Conservation (phyloP, 2,888 invertebrate species). For the Prosapia bicincta region DNA sequence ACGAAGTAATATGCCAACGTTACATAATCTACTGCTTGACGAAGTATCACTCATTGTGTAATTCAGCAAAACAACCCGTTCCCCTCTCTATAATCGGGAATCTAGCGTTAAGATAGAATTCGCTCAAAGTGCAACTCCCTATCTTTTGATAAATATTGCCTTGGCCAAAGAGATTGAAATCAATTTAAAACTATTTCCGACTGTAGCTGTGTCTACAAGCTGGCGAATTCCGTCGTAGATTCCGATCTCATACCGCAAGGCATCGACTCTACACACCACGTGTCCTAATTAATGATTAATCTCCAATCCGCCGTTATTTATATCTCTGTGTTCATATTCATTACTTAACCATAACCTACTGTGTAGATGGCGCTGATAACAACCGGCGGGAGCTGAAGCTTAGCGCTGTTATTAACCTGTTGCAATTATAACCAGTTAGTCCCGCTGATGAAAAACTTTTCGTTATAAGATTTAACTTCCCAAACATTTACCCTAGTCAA, state of each 20-base stretch:
- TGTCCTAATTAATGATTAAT: constrained; percentile 2
- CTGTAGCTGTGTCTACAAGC: not conserved
- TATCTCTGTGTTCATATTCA: not conserved
- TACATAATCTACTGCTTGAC: too few relatives aligned
- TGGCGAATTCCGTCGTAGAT: not conserved
- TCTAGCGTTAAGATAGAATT: not conserved
- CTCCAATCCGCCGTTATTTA: not conserved
- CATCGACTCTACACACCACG: not conserved
- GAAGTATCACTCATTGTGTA: too few relatives aligned
- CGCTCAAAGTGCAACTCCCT: not conserved
- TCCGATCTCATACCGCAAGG: not conserved
- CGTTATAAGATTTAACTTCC: too few relatives aligned
- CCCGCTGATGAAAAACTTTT: not conserved
- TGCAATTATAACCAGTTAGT: not conserved
- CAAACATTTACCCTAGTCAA: too few relatives aligned
- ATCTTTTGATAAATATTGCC: not conserved
- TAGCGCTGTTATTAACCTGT: not conserved
- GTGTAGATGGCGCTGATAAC: not conserved
- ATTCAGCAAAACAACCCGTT: too few relatives aligned
- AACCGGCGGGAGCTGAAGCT: not conserved
- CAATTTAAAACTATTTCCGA: constrained; percentile 2
- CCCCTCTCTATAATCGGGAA: not conserved
- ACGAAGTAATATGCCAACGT: too few relatives aligned
- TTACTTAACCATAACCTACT: not conserved
- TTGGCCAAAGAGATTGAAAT: not conserved